Evolutionary conservation across 2,888 invertebrate genomes (phyloP), one percentile per base, ranked within the genome.

Genomic region (Meiosimyza decipiens): DNA sequence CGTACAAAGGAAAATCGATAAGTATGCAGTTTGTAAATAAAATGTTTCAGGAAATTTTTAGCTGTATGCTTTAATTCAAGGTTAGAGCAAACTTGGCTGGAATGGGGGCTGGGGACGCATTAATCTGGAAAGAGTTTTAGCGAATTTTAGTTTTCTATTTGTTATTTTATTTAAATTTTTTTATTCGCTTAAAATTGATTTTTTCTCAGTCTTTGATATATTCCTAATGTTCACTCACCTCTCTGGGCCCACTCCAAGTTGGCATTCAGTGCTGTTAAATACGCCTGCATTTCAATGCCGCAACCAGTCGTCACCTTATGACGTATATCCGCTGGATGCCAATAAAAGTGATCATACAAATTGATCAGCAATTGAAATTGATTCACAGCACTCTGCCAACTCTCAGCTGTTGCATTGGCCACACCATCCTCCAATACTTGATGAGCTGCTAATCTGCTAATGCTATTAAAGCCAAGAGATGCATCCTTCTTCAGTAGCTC

Each of bases 211-310:
- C n/a, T n/a, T n/a, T n/a, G n/a, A n/a, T n/a, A n/a, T n/a, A n/a
- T n/a, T n/a, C n/a, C n/a, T n/a, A n/a, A n/a, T n/a, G n/a, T n/a
- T 40, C 7, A 91, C 93, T 92, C 84, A 95, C 95, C 93, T 88
- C 91, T 92, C 51, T 93, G 91, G 12, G 95, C 95, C 95, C 95
- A 95, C 59, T 88, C 87, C 81, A 89, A 89, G 80, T 89, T 93
- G 78, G 88, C 91, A 83, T 81, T 88, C 72, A 90, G 88, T 71
- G 89, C 92, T 81, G 84, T 88, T 33, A 92, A 80, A 83, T 91
- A 92, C 50, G 84, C 83, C 75, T 88, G 87, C 87, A 92, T 88
- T 76, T 91, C 90, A 15, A 86, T 84, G 9, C 88, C 88, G 79
- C 92, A 92, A 1, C 85, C 86, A n/a, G 85, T 82, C 3, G 88